A percentile compares a stretch with the other conserved stretches of the same genome.
Evolutionary conservation across 2,113 vertebrate genomes (phyloP).

Genomic region (Lycocorax pyrrhopterus): DNA sequence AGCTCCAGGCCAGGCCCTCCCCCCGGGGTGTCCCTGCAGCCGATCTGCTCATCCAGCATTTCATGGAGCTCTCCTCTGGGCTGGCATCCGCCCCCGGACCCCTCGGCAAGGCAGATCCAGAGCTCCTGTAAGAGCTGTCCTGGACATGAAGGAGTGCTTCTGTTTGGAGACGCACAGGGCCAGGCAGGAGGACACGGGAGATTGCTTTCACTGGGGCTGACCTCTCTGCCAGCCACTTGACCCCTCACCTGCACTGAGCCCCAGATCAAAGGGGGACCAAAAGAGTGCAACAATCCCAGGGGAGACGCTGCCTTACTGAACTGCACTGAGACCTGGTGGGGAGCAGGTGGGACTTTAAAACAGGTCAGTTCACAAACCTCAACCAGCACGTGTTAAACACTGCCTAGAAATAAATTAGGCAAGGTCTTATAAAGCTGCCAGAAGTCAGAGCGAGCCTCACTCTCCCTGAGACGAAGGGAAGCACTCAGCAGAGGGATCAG

Average conservation of each 20-base stretch:
- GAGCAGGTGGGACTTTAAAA: not conserved
- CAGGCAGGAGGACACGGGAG: not conserved
- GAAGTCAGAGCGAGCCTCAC: not conserved
- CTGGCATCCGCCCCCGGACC: not conserved
- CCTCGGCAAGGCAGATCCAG: not conserved
- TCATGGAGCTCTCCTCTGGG: not conserved
- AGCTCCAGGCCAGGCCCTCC: not conserved
- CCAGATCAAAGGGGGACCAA: not conserved
- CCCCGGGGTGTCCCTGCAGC: not conserved
- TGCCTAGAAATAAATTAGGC: not conserved
- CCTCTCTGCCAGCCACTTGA: not conserved
- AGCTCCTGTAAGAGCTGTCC: accelerated
- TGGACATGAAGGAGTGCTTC: not conserved
- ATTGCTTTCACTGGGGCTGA: not conserved
- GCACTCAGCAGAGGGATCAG: not conserved
- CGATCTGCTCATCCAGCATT: too few species aligned
- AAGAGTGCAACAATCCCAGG: accelerated
- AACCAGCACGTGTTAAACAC: not conserved
- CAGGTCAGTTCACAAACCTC: not conserved
- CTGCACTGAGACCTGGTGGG: not conserved
- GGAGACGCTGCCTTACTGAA: not conserved
- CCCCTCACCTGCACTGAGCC: not conserved
- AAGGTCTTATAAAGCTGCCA: not conserved
- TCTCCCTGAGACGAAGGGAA: not conserved
- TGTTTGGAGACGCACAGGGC: not conserved